Base-by-base conservation (phyloP, 2,113 vertebrate genomes). In the Rhinolophus sinicus region DNA sequence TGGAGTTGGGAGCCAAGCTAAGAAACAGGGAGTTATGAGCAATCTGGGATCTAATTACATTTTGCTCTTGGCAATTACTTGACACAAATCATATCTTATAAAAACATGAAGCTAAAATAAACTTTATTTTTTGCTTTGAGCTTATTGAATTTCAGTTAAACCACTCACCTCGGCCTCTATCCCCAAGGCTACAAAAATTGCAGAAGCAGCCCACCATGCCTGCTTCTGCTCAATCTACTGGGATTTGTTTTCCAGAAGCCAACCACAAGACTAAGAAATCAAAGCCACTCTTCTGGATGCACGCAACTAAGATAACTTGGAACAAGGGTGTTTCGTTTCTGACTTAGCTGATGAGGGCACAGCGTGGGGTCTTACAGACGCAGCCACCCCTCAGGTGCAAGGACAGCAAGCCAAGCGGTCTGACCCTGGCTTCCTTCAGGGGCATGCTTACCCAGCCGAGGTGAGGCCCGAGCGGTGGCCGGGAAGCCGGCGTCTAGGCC, bases 381-480 rank as follows among this genome's bases (percentile, higher is more conserved):
- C n/a, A 26, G 78, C 40, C 78, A 47, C 67, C n/a, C 85, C 6
- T 3, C 50, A 60, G 84, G 58, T 6, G 26, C 26, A 47, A 18
- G 67, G 60, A 7, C 64, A 10, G 38, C 12, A 4, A 54, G 70
- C 22, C 58, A 13, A 26, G 54, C 2, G 26, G 56, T 1, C 28
- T 8, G 84, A 16, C 70, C 44, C 40, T 38, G 14, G 72, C 50
- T 9, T 8, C 84, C 47, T 13, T n/a, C 35, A 2, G 62, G 1
- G n/a, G 28, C 1, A 11, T 3, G 82, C 97, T 97, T 96, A 97
- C 97, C 97, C n/a, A 6, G 80, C 2, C 24, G 21, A 3, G 84
- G 65, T 11, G 83, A 84, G 75, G 70, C 33, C 47, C 47, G 50
- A 8, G 69, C 54, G 21, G 82, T 9, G 86, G 44, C 90, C 54